Conservation (phyloP, 2,113 vertebrate species). For the Piprites chloris region DNA sequence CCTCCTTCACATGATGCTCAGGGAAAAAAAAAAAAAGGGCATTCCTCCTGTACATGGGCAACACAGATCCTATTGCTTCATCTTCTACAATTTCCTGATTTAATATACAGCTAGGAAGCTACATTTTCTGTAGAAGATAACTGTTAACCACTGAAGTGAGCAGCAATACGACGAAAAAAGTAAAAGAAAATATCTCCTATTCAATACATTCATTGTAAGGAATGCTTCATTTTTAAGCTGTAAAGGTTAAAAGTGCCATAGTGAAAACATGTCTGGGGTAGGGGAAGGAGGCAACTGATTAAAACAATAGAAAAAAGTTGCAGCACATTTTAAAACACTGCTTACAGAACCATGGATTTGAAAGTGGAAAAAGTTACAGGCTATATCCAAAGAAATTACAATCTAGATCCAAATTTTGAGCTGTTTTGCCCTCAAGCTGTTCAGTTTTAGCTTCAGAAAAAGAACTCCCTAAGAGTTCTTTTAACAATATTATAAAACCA, state of each 20-base stretch:
- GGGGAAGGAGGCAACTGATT: not conserved
- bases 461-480: not conserved
- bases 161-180: not conserved
- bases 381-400: not conserved
- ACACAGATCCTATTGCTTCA: not conserved
- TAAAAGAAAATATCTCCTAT: too few relatives aligned
- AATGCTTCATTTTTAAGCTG: not conserved
- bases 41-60: not conserved
- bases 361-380: not conserved
- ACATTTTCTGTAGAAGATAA: not conserved
- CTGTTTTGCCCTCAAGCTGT: not conserved
- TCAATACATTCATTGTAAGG: not conserved
- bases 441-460: not conserved
- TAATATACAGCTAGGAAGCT: not conserved
- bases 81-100: not conserved
- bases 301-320: not conserved
- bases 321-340: not conserved
- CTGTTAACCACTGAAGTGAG: not conserved
- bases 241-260: not conserved
- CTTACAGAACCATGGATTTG: not conserved
- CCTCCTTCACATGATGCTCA: not conserved
- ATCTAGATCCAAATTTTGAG: not conserved
- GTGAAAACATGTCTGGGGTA: not conserved
- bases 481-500: not conserved
- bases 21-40: not conserved